Percentiles rank a stretch among this genome's conserved stretches.
Evolutionary conservation across 2,797 vertebrate species (phyloP).

Genomic region (Liasis olivaceus): DNA sequence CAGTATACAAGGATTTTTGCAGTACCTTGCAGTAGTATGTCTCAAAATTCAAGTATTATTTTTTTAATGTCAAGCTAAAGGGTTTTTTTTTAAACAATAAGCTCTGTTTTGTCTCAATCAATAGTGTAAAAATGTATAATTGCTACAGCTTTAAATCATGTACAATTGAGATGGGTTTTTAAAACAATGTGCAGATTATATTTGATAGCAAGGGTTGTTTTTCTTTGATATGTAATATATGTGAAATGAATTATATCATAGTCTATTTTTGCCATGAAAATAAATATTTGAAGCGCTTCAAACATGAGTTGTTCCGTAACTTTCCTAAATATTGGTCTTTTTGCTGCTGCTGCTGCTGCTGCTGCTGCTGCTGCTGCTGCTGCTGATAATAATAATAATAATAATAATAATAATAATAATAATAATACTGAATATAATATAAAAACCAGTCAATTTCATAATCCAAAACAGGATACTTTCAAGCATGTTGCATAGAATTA

Average conservation of each 20-base stretch:
- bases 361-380: too few relatives aligned
- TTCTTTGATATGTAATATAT: constrained; percentile 78
- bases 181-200: constrained; percentile 82
- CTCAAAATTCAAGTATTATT: constrained; percentile 62
- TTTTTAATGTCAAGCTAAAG: constrained; percentile 62
- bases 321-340: background rate
- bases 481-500: background rate
- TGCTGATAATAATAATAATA: too few relatives aligned
- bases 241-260: constrained; percentile 78
- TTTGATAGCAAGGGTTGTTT: constrained; percentile 79
- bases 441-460: background rate
- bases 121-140: constrained; percentile 81
- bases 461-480: background rate
- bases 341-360: too few relatives aligned
- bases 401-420: background rate
- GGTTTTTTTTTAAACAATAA: constrained; percentile 58
- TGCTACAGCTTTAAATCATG: constrained; percentile 76
- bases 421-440: background rate
- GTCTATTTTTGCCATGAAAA: constrained; percentile 84
- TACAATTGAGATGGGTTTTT: constrained; percentile 76
- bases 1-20: constrained; percentile 48
- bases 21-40: constrained; percentile 49
- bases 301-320: background rate
- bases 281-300: constrained; percentile 74
- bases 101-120: constrained; percentile 57